Base-by-base conservation (phyloP, 2,797 vertebrate species). In the Gallinago solitaria region DNA sequence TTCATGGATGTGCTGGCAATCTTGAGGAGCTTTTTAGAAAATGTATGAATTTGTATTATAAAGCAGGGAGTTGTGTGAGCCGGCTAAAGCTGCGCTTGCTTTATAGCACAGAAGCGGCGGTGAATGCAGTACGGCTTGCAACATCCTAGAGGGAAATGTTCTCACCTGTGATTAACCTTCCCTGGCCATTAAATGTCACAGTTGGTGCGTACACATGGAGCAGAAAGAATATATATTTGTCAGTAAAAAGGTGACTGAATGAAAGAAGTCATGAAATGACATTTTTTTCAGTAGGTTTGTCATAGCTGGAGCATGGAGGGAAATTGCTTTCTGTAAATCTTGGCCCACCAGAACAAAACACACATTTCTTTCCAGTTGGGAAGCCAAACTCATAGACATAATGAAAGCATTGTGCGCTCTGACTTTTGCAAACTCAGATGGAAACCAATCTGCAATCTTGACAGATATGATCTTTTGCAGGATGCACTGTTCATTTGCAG, bases 241-340 rank as follows among this genome's bases (percentile, higher is more conserved):
- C 93, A 69, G 94, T 96, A 94, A 98, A 97, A 97, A 97, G 94
- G 96, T 95, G 97, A 96, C 89, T 96, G 96, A 97, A 97, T 95
- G 96, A 97, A 97, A 97, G 97, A 97, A 97, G 96, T 98, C 85
- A 67, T 77, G 95, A 98, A 98, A 98, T 98, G 97, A 97, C 97
- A 97, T 98, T 98, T 98, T 98, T 97, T 98, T 97, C 97, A 93
- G 94, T 93, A 97, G 97, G 95, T 97, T 97, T 98, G 97, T 97
- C 97, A 90, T 97, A 96, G 97, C 97, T 96, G 97, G 96, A 96
- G 96, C 96, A 43, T 93, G 92, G 95, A 98, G 92, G 97, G 90
- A 98, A 98, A 98, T 98, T 98, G 97, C 98, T 98, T 98, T 98
- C 97, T 96, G 97, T 97, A 98, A 97, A 98, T 98, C 97, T 98